Evolutionary conservation across 2,888 invertebrate genomes (phyloP).

Genomic region (Opisthograptis luteolata): DNA sequence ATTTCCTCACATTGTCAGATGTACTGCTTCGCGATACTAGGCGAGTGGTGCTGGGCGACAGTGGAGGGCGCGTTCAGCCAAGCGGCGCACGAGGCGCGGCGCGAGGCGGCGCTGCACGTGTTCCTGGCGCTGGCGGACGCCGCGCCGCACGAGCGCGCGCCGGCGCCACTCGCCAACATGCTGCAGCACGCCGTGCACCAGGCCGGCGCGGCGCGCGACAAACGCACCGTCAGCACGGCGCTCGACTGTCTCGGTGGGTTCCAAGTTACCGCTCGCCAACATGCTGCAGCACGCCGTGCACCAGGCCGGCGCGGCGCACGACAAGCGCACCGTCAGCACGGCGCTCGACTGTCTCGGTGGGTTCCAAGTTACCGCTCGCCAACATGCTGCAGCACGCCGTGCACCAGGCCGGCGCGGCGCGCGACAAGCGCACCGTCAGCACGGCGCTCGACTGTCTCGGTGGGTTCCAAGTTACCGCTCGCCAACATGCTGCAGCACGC

Average conservation of each 20-base stretch:
- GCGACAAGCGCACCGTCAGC: conserved; percentile 85
- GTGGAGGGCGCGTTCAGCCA: conserved; percentile 86
- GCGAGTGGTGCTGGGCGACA: conserved; percentile 88
- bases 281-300: conserved; percentile 58
- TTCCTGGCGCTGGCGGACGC: conserved; percentile 80
- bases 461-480: conserved; percentile 67
- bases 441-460: conserved; percentile 92
- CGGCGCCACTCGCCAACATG: conserved; percentile 72
- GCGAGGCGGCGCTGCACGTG: conserved; percentile 80
- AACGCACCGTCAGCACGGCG: conserved; percentile 87
- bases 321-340: conserved; percentile 87
- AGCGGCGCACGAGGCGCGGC: conserved; percentile 83
- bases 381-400: conserved; percentile 59
- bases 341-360: conserved; percentile 90
- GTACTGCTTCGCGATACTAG: conserved; percentile 94
- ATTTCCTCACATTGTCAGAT: conserved; percentile 85
- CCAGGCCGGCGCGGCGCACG: conserved; percentile 47
- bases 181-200: conserved; percentile 57
- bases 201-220: conserved; percentile 62
- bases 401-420: conserved; percentile 45
- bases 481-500: conserved; percentile 56
- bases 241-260: conserved; percentile 89
- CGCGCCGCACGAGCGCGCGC: conserved; percentile 67
- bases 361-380: conserved; percentile 59
- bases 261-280: conserved; percentile 59